A percentile compares a stretch with the other conserved stretches of the same genome.
These are phyloP conservation scores for Ridgeia piscesae DNA, from an alignment of 1,140 invertebrate species.

Conservation along the genomic window DNA sequence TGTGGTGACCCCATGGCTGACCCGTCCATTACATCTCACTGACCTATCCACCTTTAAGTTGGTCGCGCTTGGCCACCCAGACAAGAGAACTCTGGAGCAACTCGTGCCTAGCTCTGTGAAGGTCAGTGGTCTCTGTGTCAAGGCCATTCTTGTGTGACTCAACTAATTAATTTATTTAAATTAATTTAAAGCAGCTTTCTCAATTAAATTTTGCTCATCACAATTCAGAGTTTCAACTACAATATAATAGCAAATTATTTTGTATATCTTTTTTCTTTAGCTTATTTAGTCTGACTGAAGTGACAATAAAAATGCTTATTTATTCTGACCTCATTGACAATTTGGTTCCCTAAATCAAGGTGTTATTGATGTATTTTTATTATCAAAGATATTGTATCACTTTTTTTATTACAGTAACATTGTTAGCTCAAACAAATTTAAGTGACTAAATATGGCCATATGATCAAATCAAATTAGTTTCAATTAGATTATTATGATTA, in stretches of 20 bases:
- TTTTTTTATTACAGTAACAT: too few relatives aligned
- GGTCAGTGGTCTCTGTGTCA: constrained; percentile 28
- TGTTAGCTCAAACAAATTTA: too few relatives aligned
- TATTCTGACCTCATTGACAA: too few relatives aligned
- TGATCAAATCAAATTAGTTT: not conserved
- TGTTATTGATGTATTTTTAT: too few relatives aligned
- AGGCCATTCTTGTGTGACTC: not conserved
- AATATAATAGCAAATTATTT: too few relatives aligned
- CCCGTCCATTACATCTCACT: constrained; percentile 35
- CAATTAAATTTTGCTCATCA: not conserved
- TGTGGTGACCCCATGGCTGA: constrained; percentile 36
- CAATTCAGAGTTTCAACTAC: too few relatives aligned
- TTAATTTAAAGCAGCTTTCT: not conserved
- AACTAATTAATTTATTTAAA: too few relatives aligned
- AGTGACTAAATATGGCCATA: not conserved
- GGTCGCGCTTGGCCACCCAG: constrained; percentile 42
- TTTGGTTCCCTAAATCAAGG: too few relatives aligned
- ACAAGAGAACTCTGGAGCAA: constrained; percentile 38
- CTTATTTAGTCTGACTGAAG: too few relatives aligned
- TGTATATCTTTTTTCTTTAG: too few relatives aligned
- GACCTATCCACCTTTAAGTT: constrained; percentile 39
- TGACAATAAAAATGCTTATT: too few relatives aligned
- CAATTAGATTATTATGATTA: not conserved
- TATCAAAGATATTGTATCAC: too few relatives aligned
- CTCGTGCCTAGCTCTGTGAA: constrained; percentile 39